Evolutionary conservation across 2,113 vertebrate species (phyloP).

Genomic region (Paradoxurus hermaphroditus): DNA sequence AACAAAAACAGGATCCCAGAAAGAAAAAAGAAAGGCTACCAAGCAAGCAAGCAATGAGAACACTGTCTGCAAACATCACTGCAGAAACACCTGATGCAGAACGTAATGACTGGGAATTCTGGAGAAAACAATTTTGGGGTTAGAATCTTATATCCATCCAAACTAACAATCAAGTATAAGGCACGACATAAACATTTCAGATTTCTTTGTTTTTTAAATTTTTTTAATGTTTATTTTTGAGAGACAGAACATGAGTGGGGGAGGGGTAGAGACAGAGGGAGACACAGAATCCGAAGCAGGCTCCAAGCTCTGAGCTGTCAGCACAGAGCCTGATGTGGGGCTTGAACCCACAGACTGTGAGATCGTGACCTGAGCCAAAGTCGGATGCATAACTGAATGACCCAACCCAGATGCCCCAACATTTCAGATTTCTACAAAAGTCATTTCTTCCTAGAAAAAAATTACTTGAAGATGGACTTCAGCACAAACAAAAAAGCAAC

Average conservation of each 20-base stretch:
- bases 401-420: not conserved
- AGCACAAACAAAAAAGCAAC: not conserved
- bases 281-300: too few relatives aligned
- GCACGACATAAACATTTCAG: not conserved
- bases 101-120: not conserved
- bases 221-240: not conserved
- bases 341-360: too few relatives aligned
- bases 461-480: not conserved
- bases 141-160: not conserved
- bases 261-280: too few relatives aligned
- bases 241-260: too few relatives aligned
- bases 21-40: not conserved
- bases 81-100: not conserved
- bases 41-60: not conserved
- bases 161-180: not conserved
- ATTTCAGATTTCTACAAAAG: not conserved
- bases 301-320: too few relatives aligned
- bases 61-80: not conserved
- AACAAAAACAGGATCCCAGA: not conserved
- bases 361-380: too few relatives aligned
- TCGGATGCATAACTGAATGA: too few relatives aligned
- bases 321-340: too few relatives aligned
- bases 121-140: not conserved
- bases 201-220: too few relatives aligned
- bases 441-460: not conserved